Evolutionary conservation across 53 echinoderm and acorn worm species (phyloP), one percentile per base, ranked within the genome.

Genomic region (Paelopatides confundens): DNA sequence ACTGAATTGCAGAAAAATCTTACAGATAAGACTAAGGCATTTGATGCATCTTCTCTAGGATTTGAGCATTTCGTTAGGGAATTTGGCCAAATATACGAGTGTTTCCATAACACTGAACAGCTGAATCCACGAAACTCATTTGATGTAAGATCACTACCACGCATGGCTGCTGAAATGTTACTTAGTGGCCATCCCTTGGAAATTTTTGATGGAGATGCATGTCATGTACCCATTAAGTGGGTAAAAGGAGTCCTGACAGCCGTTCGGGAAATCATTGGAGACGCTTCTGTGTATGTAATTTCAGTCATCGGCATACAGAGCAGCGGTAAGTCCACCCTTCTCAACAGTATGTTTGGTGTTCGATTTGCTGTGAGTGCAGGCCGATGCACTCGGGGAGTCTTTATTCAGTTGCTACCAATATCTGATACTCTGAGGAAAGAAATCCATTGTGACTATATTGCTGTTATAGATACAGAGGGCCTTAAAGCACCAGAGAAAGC

Each of bases 301-400:
- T 82, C 83, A 18, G 83, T 82, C 3, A 82, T 82, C 29, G 83
- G 83, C 10, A 82, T 82, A 24, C 83, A 82, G 30, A 82, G 65
- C 30, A 82, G 83, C 63, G 83, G 83, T 15, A 82, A 82, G 35
- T 82, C 83, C 3, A 82, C 83, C 12, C 39, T 82, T 9, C 65
- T 82, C 23, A 82, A 82, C 21, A 82, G 83, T 37, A 82, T 82
- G 83, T 82, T 82, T 64, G 83, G 83, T 3, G 83, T 65, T n/a
- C 83, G 83, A 58, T 82, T 82, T 64, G 83, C 83, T 33, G 83
- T 82, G 12, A 82, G 83, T 63, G 64, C 83, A n/a, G 83, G 83
- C 3, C 35, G 83, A n/a, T 82, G 83, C 35, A 82, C 83, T 23
- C 35, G 83, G 8, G 83, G 83, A 17, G 83, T 82, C 1, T 82